Evolutionary conservation across 2,888 invertebrate genomes (phyloP).

Genomic region (Melinopterus prodromus): DNA sequence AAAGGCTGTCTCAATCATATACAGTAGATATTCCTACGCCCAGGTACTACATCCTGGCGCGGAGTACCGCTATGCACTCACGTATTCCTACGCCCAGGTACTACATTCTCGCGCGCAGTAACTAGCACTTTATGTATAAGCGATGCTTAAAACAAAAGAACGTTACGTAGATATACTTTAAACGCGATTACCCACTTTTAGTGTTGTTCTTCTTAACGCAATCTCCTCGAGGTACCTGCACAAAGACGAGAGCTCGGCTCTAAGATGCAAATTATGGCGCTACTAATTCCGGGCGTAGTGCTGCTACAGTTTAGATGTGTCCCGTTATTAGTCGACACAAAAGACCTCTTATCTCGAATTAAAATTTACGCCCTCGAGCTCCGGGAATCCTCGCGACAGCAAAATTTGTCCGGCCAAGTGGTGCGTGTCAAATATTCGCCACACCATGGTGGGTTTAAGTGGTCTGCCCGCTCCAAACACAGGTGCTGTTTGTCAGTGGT

Average conservation of each 20-base stretch:
- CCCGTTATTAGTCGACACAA: neutral
- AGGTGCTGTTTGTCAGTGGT: conserved; percentile 4
- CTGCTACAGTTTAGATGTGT: neutral
- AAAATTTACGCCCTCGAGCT: neutral
- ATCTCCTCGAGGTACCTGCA: neutral
- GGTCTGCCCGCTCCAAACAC: neutral
- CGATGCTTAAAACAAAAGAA: neutral
- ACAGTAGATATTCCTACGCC: no score
- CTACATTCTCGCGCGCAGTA: no score
- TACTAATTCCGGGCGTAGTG: neutral
- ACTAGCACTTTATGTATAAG: neutral
- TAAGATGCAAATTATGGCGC: neutral
- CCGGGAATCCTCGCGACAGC: neutral
- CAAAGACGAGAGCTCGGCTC: neutral
- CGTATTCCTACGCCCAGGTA: no score
- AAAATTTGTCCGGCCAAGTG: neutral
- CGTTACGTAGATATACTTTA: neutral
- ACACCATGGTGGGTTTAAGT: neutral
- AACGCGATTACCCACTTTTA: neutral
- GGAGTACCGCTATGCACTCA: no score
- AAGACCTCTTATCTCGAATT: neutral
- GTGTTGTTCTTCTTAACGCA: neutral
- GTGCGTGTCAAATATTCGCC: conserved; percentile 4
- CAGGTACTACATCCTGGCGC: no score
- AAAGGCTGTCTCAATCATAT: neutral